A percentile compares a stretch with the other conserved stretches of the same genome.
Evolutionary conservation across 2,113 vertebrate species (phyloP).

Genomic region (Platycercus adscitus): DNA sequence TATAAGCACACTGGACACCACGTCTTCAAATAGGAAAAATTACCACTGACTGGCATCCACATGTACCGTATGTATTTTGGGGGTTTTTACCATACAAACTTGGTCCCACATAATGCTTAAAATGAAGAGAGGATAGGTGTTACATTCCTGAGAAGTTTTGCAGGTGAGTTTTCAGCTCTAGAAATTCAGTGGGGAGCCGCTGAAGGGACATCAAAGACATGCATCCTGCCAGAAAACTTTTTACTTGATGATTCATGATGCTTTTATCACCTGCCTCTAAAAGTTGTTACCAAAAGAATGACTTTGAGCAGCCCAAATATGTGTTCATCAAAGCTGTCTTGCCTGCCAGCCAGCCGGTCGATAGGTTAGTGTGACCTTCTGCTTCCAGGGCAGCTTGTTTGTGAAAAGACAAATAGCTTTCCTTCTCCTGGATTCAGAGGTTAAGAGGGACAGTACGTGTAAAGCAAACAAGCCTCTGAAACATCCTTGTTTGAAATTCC

Average conservation of each 20-base stretch:
- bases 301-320: background rate
- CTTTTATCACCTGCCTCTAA: background rate
- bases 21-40: background rate
- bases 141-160: background rate
- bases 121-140: background rate
- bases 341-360: background rate
- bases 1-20: background rate
- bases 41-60: background rate
- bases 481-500: background rate
- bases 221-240: background rate
- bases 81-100: background rate
- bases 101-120: background rate
- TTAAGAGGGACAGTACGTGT: background rate
- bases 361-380: background rate
- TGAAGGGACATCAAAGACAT: background rate
- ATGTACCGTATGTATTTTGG: background rate
- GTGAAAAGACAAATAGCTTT: background rate
- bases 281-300: background rate
- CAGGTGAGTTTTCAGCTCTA: background rate
- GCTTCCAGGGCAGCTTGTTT: background rate
- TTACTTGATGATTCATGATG: background rate
- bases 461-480: background rate
- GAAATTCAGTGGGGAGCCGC: background rate
- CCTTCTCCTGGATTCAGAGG: background rate
- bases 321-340: background rate